Percentiles rank a stretch among this genome's conserved stretches.
phyloP scores from a whole-genome alignment of 2,888 invertebrate genomes.

The Synanthedon vespiformis region DNA sequence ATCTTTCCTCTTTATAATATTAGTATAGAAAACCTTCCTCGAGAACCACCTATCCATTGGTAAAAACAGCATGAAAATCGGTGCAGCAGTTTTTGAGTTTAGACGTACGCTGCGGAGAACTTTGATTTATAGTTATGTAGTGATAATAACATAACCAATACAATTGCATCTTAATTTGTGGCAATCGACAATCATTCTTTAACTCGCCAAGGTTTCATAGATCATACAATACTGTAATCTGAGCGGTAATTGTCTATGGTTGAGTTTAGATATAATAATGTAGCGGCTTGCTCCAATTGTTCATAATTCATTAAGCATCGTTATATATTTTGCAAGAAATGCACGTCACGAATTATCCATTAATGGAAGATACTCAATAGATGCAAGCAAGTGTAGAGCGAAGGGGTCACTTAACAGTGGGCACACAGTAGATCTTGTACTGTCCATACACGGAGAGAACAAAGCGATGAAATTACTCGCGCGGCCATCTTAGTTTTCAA shows the following conservation, averaged over 20 bases:
- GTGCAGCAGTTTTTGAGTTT: too few relatives aligned
- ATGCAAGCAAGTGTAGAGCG: background rate
- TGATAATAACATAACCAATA: too few relatives aligned
- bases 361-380: background rate
- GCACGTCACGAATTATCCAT: background rate
- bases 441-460: constrained; percentile 11
- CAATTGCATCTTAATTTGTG: too few relatives aligned
- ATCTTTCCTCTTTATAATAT: too few relatives aligned
- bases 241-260: background rate
- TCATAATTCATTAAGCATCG: constrained; percentile 8
- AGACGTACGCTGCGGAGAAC: too few relatives aligned
- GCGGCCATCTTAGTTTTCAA: too few relatives aligned
- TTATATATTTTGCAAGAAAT: background rate
- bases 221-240: background rate
- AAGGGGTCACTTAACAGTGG: background rate
- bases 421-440: background rate
- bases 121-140: too few relatives aligned
- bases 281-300: constrained; percentile 3
- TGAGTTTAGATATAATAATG: background rate
- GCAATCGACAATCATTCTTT: too few relatives aligned
- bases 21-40: too few relatives aligned
- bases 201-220: background rate
- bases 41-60: too few relatives aligned
- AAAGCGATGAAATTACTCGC: constrained; percentile 10
- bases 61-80: too few relatives aligned